Conservation (phyloP, 2,888 invertebrate genomes). For the Andrena bicolor region DNA sequence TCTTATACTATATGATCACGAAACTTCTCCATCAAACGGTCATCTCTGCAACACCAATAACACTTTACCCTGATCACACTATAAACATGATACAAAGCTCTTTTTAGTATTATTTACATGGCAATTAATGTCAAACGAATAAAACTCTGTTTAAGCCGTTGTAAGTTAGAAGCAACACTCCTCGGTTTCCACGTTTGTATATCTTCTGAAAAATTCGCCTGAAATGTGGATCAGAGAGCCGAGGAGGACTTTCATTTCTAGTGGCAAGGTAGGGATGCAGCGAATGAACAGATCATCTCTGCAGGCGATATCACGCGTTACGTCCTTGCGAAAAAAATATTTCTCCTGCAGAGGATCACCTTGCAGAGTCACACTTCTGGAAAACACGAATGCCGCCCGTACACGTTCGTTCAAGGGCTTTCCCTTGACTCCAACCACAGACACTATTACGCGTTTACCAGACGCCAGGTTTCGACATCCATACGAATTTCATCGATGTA, state of each 20-base stretch:
- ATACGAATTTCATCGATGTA: neutral
- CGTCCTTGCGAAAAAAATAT: constrained; percentile 49
- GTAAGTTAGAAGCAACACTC: neutral
- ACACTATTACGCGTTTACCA: constrained; percentile 4
- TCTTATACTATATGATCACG: constrained; percentile 55
- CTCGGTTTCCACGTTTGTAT: neutral
- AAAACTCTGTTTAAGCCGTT: neutral
- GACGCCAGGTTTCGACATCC: neutral
- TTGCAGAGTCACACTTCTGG: constrained; percentile 35
- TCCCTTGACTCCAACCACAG: neutral
- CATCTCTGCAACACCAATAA: constrained; percentile 40
- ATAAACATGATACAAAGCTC: neutral
- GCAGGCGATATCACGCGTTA: neutral
- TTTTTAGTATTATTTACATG: neutral
- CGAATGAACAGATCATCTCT: constrained; percentile 1
- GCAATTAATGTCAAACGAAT: neutral
- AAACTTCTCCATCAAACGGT: constrained; percentile 48
- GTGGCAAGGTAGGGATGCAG: neutral
- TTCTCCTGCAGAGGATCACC: constrained; percentile 29
- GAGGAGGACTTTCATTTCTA: neutral
- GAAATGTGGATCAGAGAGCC: too few relatives aligned
- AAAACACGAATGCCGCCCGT: constrained; percentile 17
- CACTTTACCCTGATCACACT: neutral
- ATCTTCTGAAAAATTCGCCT: too few relatives aligned
- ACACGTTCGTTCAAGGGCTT: constrained; percentile 47